Percentiles rank a stretch among this genome's conserved stretches.
phyloP scores from a whole-genome alignment of 2,797 vertebrate genomes.

The Sebastolobus altivelis region DNA sequence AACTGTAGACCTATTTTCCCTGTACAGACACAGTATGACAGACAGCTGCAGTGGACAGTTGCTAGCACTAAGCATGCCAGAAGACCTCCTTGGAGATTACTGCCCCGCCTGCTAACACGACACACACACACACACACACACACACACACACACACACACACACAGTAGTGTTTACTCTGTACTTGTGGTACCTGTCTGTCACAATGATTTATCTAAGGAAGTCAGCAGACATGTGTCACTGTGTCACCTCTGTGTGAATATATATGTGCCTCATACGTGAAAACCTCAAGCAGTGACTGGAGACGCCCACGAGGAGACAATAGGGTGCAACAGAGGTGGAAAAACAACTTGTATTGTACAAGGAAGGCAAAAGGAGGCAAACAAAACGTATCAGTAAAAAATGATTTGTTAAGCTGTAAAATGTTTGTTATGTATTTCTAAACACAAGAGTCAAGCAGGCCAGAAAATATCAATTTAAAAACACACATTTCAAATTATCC shows the following conservation, averaged over 20 bases:
- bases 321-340: not conserved
- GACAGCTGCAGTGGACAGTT: slow-evolving; percentile 73
- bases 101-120: slow-evolving; percentile 53
- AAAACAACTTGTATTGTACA: not conserved
- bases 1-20: not conserved
- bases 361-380: not conserved
- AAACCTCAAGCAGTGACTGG: slow-evolving; percentile 16
- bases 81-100: slow-evolving; percentile 56
- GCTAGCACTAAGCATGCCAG: slow-evolving; percentile 34
- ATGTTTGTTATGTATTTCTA: not conserved
- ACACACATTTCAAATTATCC: not conserved
- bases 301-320: not conserved
- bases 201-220: slow-evolving; percentile 61
- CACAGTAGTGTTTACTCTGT: slow-evolving; percentile 39
- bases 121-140: slow-evolving; percentile 47
- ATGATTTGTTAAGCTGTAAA: not conserved
- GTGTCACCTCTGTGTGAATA: slow-evolving; percentile 53
- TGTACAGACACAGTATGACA: slow-evolving; percentile 9
- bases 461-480: not conserved
- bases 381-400: not conserved
- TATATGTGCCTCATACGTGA: slow-evolving; percentile 26
- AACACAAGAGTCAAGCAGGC: not conserved
- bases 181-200: slow-evolving; percentile 64
- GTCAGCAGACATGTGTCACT: slow-evolving; percentile 42
- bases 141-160: slow-evolving; percentile 55